phyloP scores from a whole-genome alignment of 2,888 invertebrate genomes.

The Parnassius orleans region DNA sequence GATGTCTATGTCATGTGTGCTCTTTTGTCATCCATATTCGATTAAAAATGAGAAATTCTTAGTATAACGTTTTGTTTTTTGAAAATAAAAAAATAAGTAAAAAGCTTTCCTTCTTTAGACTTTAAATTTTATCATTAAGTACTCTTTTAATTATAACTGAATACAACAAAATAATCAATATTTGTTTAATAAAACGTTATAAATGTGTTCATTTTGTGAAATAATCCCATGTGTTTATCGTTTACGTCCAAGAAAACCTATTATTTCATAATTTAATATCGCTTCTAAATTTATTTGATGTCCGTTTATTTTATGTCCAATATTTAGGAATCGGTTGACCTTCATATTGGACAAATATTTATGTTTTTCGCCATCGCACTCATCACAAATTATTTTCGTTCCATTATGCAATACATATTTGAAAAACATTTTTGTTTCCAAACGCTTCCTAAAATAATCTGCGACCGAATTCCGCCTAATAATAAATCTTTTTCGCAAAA shows the following conservation, averaged over 20 bases:
- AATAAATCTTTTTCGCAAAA: conserved; percentile 14
- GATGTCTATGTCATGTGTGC: too few relatives aligned
- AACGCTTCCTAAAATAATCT: conserved; percentile 9
- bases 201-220: too few relatives aligned
- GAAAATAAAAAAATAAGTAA: too few relatives aligned
- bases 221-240: conserved; percentile 25
- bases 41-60: too few relatives aligned
- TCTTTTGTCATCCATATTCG: too few relatives aligned
- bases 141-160: too few relatives aligned
- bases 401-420: conserved; percentile 7
- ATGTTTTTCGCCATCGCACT: conserved; percentile 6
- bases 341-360: conserved; percentile 22
- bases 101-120: too few relatives aligned
- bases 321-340: conserved; percentile 18
- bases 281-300: conserved; percentile 7
- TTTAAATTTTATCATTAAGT: too few relatives aligned
- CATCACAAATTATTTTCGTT: conserved; percentile 10
- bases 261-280: not conserved
- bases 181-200: too few relatives aligned
- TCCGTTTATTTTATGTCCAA: conserved; percentile 11
- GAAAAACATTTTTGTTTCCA: conserved; percentile 5
- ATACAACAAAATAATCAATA: too few relatives aligned
- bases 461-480: not conserved
- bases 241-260: conserved; percentile 2
- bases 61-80: too few relatives aligned